These are phyloP conservation scores for Nothoprocta perdicaria DNA, from an alignment of 2,113 vertebrate species.

Conservation along the genomic window DNA sequence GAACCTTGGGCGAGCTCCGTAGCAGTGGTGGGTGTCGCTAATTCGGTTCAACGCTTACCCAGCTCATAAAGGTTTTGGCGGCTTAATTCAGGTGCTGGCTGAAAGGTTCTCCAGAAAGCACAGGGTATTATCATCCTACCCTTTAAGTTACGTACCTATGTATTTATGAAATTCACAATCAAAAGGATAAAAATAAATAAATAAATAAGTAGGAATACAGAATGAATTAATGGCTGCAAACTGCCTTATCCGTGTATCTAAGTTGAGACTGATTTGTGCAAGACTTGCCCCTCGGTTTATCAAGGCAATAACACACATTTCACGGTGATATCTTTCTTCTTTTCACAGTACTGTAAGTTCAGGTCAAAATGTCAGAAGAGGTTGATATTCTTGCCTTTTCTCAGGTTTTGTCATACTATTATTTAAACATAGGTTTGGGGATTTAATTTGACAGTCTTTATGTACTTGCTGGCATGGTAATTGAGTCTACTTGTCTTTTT, in stretches of 20 bases:
- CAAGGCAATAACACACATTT: neutral
- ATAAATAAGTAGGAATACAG: neutral
- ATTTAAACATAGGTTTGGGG: slow-evolving; percentile 50
- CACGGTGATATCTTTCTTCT: slow-evolving; percentile 2
- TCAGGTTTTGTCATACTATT: slow-evolving; percentile 27
- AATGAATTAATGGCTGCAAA: neutral
- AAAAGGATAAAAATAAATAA: neutral
- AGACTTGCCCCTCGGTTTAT: neutral
- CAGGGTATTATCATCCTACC: accelerated
- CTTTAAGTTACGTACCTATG: neutral
- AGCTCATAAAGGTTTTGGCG: neutral
- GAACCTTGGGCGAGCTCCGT: slow-evolving; percentile 23
- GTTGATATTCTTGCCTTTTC: slow-evolving; percentile 54
- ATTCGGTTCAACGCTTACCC: neutral
- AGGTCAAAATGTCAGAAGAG: slow-evolving; percentile 37
- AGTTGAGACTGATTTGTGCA: slow-evolving; percentile 32
- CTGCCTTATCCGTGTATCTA: neutral
- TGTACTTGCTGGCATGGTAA: slow-evolving; percentile 80
- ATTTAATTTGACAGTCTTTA: slow-evolving; percentile 83
- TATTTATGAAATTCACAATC: neutral
- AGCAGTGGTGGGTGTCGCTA: neutral
- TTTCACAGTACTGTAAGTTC: neutral
- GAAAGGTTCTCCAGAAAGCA: neutral
- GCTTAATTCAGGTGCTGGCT: slow-evolving; percentile 26
- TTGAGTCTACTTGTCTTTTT: slow-evolving; percentile 91